These are phyloP conservation scores for Caenorhabditis remanei DNA, from an alignment of 1,140 invertebrate species.

Conservation along the genomic window DNA sequence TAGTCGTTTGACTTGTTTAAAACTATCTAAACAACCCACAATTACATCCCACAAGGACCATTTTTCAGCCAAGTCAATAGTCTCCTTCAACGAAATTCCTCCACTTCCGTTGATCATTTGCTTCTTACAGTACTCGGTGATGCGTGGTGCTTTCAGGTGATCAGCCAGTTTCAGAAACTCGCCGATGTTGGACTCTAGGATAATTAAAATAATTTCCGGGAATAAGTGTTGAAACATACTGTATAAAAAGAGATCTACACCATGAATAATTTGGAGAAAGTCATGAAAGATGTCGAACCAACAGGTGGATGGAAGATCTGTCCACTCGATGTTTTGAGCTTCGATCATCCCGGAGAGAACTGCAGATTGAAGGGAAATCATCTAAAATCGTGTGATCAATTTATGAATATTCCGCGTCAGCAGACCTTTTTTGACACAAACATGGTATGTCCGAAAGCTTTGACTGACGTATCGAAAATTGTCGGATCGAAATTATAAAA, in stretches of 20 bases:
- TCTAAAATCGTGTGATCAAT: not conserved
- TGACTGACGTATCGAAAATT: not conserved
- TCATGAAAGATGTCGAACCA: not conserved
- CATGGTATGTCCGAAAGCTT: not conserved
- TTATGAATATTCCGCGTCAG: not conserved
- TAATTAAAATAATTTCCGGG: not conserved
- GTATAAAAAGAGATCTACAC: not conserved
- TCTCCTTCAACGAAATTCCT: not conserved
- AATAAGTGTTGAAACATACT: not conserved
- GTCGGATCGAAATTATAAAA: not conserved
- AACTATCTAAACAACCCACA: not conserved
- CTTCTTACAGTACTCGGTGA: constrained; percentile 32
- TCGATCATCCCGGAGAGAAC: not conserved
- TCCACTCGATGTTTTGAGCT: not conserved
- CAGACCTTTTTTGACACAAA: not conserved
- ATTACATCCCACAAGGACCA: not conserved
- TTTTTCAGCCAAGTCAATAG: not conserved
- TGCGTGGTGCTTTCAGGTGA: not conserved
- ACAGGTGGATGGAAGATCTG: not conserved
- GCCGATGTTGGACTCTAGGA: not conserved
- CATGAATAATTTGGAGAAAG: constrained; percentile 18
- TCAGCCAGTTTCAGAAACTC: not conserved
- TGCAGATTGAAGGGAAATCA: not conserved
- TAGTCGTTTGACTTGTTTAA: not conserved
- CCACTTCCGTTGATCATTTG: not conserved